These are phyloP conservation scores for Synanthedon tipuliformis DNA, from an alignment of 2,888 invertebrate genomes.

Conservation along the genomic window DNA sequence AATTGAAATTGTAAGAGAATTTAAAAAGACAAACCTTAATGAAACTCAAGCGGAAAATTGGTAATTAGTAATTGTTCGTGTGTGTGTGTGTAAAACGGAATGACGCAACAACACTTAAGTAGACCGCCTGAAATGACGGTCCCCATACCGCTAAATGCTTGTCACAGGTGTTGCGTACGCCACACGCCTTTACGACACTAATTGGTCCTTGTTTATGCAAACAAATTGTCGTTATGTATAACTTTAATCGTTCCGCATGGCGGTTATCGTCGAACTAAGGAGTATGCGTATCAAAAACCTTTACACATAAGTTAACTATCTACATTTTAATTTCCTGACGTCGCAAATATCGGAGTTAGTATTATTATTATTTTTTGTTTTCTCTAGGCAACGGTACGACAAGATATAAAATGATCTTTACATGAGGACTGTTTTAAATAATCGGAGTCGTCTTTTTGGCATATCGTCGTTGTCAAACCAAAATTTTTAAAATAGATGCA, in stretches of 20 bases:
- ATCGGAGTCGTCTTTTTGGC: too few species aligned
- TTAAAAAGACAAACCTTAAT: too few species aligned
- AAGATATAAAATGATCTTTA: too few species aligned
- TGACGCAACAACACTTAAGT: constrained; percentile 16
- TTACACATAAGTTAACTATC: too few species aligned
- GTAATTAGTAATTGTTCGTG: constrained; percentile 15
- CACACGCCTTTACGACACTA: constrained; percentile 34
- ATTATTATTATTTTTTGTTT: too few species aligned
- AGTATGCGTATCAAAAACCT: neutral
- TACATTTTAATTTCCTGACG: too few species aligned
- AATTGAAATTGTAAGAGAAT: neutral
- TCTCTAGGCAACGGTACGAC: too few species aligned
- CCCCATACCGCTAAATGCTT: neutral
- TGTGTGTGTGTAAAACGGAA: constrained; percentile 11
- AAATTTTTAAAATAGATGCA: too few species aligned
- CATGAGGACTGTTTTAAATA: too few species aligned
- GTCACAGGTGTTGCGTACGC: constrained; percentile 42
- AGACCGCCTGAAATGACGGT: constrained; percentile 5
- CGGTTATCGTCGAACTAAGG: constrained; percentile 15
- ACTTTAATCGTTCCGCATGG: constrained; percentile 32
- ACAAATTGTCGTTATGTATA: constrained; percentile 49
- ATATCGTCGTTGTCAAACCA: too few species aligned
- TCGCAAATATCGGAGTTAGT: too few species aligned
- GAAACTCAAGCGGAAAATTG: too few species aligned
- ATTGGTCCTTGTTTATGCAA: constrained; percentile 55